Conservation (phyloP, 1,140 invertebrate genomes). For the Drosophila kanapiae region DNA sequence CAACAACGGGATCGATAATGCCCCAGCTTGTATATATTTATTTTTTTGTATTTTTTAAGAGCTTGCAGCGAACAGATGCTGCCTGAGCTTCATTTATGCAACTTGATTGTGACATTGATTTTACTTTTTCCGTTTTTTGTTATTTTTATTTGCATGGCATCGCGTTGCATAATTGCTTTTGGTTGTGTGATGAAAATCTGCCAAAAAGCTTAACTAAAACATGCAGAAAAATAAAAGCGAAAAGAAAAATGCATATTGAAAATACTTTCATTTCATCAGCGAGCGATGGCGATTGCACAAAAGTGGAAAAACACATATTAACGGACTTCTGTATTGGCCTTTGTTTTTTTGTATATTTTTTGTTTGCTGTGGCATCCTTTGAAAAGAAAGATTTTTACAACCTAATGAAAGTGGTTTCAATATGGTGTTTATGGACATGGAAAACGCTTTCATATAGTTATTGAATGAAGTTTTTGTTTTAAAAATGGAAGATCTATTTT, state of each 20-base stretch:
- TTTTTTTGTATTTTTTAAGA: conserved; percentile 11
- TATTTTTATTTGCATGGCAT: conserved; percentile 6
- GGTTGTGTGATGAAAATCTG: conserved; percentile 35
- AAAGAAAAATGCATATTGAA: conserved; percentile 3
- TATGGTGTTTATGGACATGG: conserved; percentile 2
- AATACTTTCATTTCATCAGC: conserved; percentile 25
- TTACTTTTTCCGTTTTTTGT: conserved; percentile 26
- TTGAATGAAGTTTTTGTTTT: neutral
- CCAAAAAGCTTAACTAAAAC: conserved; percentile 27
- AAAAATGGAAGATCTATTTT: neutral
- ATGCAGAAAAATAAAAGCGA: neutral
- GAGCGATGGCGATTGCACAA: conserved; percentile 17
- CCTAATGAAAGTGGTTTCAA: conserved; percentile 26
- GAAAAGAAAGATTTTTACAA: conserved; percentile 24
- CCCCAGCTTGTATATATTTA: neutral
- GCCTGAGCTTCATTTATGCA: conserved; percentile 62
- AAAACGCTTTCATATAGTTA: conserved; percentile 6
- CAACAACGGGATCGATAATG: conserved; percentile 42
- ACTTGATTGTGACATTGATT: conserved; percentile 70
- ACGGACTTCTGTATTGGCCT: conserved; percentile 16
- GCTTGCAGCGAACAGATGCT: conserved; percentile 5
- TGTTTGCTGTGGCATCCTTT: conserved; percentile 5
- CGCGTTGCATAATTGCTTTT: conserved; percentile 50
- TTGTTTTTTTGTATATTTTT: conserved; percentile 1
- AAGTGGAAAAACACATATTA: conserved; percentile 32